These are phyloP conservation scores for Psephotus haematonotus DNA, from an alignment of 2,113 vertebrate species.

Conservation along the genomic window DNA sequence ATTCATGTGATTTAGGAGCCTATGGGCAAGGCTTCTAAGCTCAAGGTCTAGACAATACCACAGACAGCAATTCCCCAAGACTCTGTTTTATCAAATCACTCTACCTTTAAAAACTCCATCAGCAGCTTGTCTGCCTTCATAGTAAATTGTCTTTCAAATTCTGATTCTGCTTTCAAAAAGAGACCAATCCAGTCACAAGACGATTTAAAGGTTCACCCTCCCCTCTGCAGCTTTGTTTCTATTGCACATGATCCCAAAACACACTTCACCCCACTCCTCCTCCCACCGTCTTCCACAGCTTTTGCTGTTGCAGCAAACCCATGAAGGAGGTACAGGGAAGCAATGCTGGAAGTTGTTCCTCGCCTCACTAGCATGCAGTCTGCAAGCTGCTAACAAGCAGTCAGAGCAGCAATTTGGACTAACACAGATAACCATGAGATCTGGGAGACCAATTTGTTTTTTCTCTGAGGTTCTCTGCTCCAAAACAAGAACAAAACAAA, in stretches of 20 bases:
- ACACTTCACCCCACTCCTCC: rapidly evolving
- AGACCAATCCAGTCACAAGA: neutral
- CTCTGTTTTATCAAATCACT: neutral
- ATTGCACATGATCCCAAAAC: neutral
- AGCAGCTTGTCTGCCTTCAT: neutral
- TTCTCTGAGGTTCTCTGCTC: neutral
- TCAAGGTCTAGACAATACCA: rapidly evolving
- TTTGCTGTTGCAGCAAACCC: neutral
- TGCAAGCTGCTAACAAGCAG: rapidly evolving
- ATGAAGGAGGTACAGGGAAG: neutral
- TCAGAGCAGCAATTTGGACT: neutral
- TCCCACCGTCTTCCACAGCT: neutral
- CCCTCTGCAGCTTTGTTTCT: neutral
- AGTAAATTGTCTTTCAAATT: neutral
- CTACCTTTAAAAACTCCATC: neutral
- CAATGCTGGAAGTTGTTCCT: rapidly evolving
- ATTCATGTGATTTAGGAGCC: neutral
- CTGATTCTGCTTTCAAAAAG: neutral
- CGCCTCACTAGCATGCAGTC: rapidly evolving
- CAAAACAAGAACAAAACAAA: neutral
- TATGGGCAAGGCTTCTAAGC: neutral
- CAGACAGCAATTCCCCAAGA: neutral
- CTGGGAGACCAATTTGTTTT: rapidly evolving
- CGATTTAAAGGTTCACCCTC: neutral
- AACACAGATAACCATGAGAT: neutral